Percentiles rank a stretch among this genome's conserved stretches.
phyloP scores from a whole-genome alignment of 2,113 vertebrate species.

The Labrus mixtus region DNA sequence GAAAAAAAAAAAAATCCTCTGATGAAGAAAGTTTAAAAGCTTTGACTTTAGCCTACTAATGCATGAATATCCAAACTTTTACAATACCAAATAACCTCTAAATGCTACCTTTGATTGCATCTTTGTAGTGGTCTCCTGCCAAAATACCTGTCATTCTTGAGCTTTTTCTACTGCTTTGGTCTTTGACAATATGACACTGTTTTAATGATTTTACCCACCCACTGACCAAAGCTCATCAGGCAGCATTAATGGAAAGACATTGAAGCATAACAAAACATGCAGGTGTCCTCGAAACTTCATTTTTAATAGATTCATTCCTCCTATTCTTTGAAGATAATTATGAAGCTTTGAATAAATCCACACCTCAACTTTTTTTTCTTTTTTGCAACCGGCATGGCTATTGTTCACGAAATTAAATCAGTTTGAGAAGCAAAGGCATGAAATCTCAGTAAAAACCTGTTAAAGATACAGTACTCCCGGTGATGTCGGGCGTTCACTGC shows the following conservation, averaged over 20 bases:
- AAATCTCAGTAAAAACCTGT: neutral
- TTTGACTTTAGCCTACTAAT: slow-evolving; percentile 32
- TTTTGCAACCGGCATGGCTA: neutral
- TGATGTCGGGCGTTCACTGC: too few relatives aligned
- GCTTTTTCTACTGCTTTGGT: slow-evolving; percentile 1
- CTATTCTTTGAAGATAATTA: slow-evolving; percentile 16
- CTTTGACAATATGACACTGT: slow-evolving; percentile 43
- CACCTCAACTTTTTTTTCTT: neutral
- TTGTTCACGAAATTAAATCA: slow-evolving; percentile 27
- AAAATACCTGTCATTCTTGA: neutral
- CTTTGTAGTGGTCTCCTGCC: slow-evolving; percentile 24
- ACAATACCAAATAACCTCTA: slow-evolving; percentile 11
- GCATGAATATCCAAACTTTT: slow-evolving; percentile 5
- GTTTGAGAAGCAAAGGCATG: neutral
- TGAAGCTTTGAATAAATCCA: slow-evolving; percentile 29
- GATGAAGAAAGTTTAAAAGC: slow-evolving; percentile 38
- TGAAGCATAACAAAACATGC: slow-evolving; percentile 19
- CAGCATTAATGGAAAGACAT: slow-evolving; percentile 26
- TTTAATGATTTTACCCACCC: slow-evolving; percentile 43
- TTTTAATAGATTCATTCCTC: slow-evolving; percentile 27
- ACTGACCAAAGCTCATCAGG: slow-evolving; percentile 25
- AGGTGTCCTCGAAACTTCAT: slow-evolving; percentile 48
- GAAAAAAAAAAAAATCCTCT: neutral
- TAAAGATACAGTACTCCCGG: too few relatives aligned
- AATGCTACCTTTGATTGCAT: slow-evolving; percentile 10